A percentile compares a stretch with the other conserved stretches of the same genome.
These are phyloP conservation scores for Dromius quadrimaculatus DNA, from an alignment of 2,888 invertebrate species.

Conservation along the genomic window DNA sequence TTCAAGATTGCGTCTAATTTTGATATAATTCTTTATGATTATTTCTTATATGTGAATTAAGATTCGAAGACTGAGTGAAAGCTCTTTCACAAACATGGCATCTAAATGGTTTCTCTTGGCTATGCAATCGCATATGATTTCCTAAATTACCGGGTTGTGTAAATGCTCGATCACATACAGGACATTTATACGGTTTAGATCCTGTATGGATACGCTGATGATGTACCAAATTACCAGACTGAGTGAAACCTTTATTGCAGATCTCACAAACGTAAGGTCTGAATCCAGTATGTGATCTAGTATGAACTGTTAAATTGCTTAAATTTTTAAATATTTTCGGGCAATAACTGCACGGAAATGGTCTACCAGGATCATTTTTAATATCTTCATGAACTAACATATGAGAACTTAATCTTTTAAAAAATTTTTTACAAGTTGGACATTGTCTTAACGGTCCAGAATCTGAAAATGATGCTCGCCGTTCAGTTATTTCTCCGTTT, in stretches of 20 bases:
- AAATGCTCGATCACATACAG: constrained; percentile 65
- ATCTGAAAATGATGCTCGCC: constrained; percentile 58
- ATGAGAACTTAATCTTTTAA: constrained; percentile 67
- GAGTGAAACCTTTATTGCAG: constrained; percentile 64
- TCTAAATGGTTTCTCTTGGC: constrained; percentile 65
- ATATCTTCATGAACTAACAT: constrained; percentile 64
- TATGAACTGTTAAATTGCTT: constrained; percentile 64
- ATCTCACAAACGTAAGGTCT: constrained; percentile 63
- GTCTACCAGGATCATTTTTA: constrained; percentile 58
- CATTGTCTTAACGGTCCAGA: constrained; percentile 64
- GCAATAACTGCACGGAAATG: constrained; percentile 61
- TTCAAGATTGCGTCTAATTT: not conserved
- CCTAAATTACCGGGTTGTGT: constrained; percentile 64
- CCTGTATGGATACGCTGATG: constrained; percentile 65
- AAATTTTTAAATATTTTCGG: constrained; percentile 62
- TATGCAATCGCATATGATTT: constrained; percentile 65
- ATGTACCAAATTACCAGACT: constrained; percentile 65
- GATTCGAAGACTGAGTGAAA: constrained; percentile 65
- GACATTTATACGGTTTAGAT: constrained; percentile 65
- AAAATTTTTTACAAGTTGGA: constrained; percentile 64
- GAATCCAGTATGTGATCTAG: constrained; percentile 64
- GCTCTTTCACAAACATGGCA: constrained; percentile 66
- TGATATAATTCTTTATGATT: constrained; percentile 61
- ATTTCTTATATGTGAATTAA: constrained; percentile 65
- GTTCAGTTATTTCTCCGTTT: not conserved